phyloP scores from a whole-genome alignment of 2,888 invertebrate genomes.

The Lasioglossum zephyrum region DNA sequence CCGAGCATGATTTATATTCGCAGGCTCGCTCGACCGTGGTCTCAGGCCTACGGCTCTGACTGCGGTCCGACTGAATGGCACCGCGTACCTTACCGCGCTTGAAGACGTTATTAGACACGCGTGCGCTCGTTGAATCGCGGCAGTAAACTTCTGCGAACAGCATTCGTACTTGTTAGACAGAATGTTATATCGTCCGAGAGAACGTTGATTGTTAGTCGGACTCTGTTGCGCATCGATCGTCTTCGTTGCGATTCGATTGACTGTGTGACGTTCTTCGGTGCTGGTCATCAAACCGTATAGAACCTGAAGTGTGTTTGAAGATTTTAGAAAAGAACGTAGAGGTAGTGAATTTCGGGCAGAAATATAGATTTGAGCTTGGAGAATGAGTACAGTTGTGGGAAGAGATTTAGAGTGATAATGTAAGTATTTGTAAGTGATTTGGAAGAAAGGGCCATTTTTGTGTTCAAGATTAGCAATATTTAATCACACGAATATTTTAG shows the following conservation, averaged over 20 bases:
- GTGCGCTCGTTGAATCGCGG: constrained; percentile 69
- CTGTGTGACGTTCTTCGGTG: neutral
- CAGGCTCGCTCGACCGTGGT: constrained; percentile 36
- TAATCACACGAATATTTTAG: neutral
- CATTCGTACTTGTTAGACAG: constrained; percentile 66
- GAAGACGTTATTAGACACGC: constrained; percentile 74
- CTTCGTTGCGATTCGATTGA: neutral
- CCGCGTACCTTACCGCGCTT: constrained; percentile 57
- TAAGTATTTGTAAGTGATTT: no score
- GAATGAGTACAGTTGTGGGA: neutral
- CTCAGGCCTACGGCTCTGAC: constrained; percentile 31
- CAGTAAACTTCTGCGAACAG: constrained; percentile 66
- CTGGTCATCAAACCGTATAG: neutral
- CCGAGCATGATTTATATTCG: constrained; percentile 56
- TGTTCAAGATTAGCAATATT: no score
- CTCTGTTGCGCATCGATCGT: neutral
- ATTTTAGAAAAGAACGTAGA: neutral
- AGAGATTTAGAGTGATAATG: no score
- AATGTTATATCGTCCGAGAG: constrained; percentile 60
- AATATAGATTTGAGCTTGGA: neutral
- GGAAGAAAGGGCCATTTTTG: no score
- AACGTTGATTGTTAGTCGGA: neutral
- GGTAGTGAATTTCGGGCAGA: no score
- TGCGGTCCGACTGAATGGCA: constrained; percentile 41
- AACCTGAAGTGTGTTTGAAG: neutral